Evolutionary conservation across 92 coral and sea anemone species (phyloP).

Genomic region (Epizoanthus stellaris): DNA sequence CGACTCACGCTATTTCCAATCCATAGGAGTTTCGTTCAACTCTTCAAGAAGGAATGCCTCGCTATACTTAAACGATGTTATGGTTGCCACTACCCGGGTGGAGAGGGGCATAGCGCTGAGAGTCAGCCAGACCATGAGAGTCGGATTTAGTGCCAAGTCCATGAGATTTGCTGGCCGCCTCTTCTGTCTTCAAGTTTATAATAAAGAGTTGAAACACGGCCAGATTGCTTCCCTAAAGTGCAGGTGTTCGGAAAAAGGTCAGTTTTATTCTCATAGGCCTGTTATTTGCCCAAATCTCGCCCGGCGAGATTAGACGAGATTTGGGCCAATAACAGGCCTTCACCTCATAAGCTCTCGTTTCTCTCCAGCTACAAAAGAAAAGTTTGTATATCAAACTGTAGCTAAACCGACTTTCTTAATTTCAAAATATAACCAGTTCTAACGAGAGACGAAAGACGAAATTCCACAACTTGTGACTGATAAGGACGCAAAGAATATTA

Average conservation of each 20-base stretch:
- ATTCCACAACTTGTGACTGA: too few species aligned
- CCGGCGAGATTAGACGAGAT: too few species aligned
- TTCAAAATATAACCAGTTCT: too few species aligned
- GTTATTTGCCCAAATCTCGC: too few species aligned
- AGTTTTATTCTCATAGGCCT: neutral
- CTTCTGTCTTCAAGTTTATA: constrained; percentile 22
- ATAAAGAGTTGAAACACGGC: neutral
- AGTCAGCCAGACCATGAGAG: neutral
- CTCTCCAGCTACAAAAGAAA: too few species aligned
- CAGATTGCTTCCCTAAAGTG: constrained; percentile 17
- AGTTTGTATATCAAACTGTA: too few species aligned
- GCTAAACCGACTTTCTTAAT: too few species aligned
- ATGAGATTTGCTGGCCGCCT: constrained; percentile 9
- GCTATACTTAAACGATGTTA: constrained; percentile 7
- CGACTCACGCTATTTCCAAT: neutral
- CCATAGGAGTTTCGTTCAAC: constrained; percentile 27
- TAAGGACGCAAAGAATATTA: too few species aligned
- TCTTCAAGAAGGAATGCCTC: neutral
- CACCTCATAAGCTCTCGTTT: too few species aligned
- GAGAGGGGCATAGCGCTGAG: neutral
- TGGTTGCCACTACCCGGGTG: neutral
- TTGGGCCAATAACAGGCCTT: too few species aligned
- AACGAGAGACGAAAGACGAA: too few species aligned
- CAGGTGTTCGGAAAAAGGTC: constrained; percentile 17
- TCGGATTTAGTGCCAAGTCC: neutral